Percentiles rank a stretch among this genome's conserved stretches.
phyloP scores from a whole-genome alignment of 2,113 vertebrate genomes.

The Cynoglossus semilaevis region DNA sequence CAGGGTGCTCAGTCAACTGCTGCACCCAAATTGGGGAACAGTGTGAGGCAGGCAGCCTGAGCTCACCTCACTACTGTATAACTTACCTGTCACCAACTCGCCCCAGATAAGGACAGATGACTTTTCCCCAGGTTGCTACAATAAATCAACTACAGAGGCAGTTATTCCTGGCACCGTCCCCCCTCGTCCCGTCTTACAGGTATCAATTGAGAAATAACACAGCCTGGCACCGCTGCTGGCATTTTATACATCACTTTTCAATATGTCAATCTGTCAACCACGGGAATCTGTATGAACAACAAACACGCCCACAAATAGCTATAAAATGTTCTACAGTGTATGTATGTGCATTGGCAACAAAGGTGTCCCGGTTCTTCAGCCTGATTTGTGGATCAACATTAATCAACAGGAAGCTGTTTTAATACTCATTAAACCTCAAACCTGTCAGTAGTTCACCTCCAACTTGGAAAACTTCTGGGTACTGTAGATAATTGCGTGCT shows the following conservation, averaged over 20 bases:
- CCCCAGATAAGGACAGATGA: slow-evolving; percentile 70
- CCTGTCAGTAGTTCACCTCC: too few species aligned
- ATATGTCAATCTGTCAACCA: slow-evolving; percentile 59
- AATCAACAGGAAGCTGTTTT: too few species aligned
- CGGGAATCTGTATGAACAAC: slow-evolving; percentile 23
- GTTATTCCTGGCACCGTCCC: slow-evolving; percentile 53
- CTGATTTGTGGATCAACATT: too few species aligned
- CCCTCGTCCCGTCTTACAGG: slow-evolving; percentile 56
- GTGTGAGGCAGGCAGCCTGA: slow-evolving; percentile 27
- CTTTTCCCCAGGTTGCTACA: slow-evolving; percentile 59
- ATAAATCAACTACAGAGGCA: slow-evolving; percentile 65
- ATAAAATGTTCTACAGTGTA: neutral
- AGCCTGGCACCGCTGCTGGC: slow-evolving; percentile 38
- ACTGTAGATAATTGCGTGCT: too few species aligned
- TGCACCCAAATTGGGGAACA: slow-evolving; percentile 52
- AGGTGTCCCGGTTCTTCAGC: neutral
- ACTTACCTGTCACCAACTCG: slow-evolving; percentile 61
- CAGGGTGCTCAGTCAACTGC: slow-evolving; percentile 56
- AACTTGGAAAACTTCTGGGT: too few species aligned
- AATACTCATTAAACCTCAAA: too few species aligned
- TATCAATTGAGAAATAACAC: slow-evolving; percentile 59
- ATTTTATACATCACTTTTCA: slow-evolving; percentile 49
- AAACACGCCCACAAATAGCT: neutral
- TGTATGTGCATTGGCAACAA: neutral
- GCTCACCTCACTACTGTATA: slow-evolving; percentile 45